phyloP scores from a whole-genome alignment of 2,797 vertebrate genomes.

The Esox masquinongy region DNA sequence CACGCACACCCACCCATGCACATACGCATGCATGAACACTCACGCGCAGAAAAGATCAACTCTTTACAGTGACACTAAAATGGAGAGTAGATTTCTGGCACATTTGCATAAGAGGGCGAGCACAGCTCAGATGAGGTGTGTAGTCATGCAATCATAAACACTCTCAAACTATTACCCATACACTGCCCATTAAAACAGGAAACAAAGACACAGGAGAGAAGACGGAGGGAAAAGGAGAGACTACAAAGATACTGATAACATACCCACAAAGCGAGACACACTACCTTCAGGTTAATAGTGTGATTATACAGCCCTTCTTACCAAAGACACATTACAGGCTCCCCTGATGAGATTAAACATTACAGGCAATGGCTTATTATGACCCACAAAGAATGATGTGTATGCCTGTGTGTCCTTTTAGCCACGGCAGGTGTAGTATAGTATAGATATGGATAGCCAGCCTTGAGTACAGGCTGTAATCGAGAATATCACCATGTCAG shows the following conservation, averaged over 20 bases:
- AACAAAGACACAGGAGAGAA: background rate
- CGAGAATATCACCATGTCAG: background rate
- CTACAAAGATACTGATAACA: background rate
- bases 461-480: background rate
- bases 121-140: background rate
- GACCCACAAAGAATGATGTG: background rate
- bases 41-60: background rate
- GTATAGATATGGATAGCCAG: background rate
- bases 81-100: background rate
- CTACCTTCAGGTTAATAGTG: conserved; percentile 18
- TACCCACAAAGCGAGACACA: background rate
- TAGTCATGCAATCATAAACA: background rate
- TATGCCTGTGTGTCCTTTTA: background rate
- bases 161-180: background rate
- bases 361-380: conserved; percentile 11
- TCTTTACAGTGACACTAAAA: background rate
- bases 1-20: background rate
- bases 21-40: background rate
- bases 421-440: background rate
- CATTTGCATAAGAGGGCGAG: background rate
- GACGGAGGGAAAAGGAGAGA: background rate
- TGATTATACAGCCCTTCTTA: conserved; percentile 20
- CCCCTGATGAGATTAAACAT: conserved; percentile 1
- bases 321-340: conserved; percentile 13
- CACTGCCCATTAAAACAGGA: background rate